Base-by-base conservation (phyloP, 2,113 vertebrate species). In the Pomatostomus ruficeps region DNA sequence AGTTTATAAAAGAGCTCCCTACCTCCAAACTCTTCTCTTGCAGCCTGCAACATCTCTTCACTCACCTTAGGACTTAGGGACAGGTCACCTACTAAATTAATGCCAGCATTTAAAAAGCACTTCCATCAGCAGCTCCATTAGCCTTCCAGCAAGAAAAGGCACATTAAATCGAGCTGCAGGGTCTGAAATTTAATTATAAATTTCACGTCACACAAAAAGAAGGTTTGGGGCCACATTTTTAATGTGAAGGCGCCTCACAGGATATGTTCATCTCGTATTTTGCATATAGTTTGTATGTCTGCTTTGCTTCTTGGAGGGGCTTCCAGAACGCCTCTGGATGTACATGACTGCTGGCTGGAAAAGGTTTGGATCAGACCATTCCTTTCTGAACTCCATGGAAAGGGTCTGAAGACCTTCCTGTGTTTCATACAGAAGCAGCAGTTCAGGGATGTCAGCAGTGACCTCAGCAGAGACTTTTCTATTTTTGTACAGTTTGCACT, bases 161-260 rank as follows among this genome's bases (percentile, higher is more conserved):
- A 36, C 43, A 94, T 91, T 88, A 94, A 90, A 76, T 80, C n/a
- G 15, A 91, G 93, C 95, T 97, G 94, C 87, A 90, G 94, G 96
- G 88, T 90, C 89, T 80, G 63, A 88, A 89, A 85, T 84, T 71
- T 74, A 95, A 95, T 90, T 89, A 85, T 11, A 79, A 80, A 71
- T 83, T 88, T 85, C 85, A 63, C 36, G 3, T 88, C 73, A 59
- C 40, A 25, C 75, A 67, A 91, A 96, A 91, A 85, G 89, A 85
- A 96, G 94, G 94, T 96, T 95, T 89, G 91, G 68, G 95, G 94
- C 81, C 94, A 96, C 75, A 59, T 70, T 94, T 96, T 96, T 88
- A 63, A 94, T 94, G 87, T 10, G 46, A 89, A 94, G 85, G 46
- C 1, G 0, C 78, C 89, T 91, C 67, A 77, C 19, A 67, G 58